These are phyloP conservation scores for Physella acuta DNA, from an alignment of 1,140 invertebrate genomes.

Conservation along the genomic window DNA sequence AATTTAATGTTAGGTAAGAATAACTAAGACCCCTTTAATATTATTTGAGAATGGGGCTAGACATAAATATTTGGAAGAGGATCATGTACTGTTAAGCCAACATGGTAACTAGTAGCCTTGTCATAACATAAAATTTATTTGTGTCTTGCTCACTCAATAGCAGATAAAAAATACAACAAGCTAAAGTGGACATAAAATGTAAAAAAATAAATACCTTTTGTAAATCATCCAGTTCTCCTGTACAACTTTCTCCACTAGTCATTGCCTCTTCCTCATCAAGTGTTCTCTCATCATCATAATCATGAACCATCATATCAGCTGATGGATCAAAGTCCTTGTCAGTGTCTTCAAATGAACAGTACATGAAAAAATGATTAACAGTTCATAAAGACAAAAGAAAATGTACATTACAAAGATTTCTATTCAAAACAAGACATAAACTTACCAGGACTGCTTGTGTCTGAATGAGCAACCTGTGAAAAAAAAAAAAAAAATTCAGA, in stretches of 20 bases:
- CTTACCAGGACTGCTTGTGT: conserved; percentile 24
- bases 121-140: not conserved
- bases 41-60: no score
- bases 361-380: not conserved
- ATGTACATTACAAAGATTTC: not conserved
- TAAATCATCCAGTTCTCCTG: conserved; percentile 83
- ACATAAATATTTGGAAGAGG: no score
- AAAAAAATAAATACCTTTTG: conserved; percentile 71
- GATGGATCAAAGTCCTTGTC: conserved; percentile 72
- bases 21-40: no score
- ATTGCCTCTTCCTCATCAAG: conserved; percentile 94
- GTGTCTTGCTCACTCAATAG: no score
- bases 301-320: conserved; percentile 91
- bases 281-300: conserved; percentile 94
- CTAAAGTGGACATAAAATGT: no score
- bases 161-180: no score
- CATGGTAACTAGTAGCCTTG: not conserved
- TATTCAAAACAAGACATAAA: conserved; percentile 2
- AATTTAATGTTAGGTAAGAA: no score
- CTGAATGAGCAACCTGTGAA: conserved; percentile 18
- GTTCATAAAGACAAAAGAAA: not conserved
- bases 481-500: not conserved
- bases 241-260: conserved; percentile 67
- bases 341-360: conserved; percentile 48
- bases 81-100: no score